Conservation (phyloP, 1,140 invertebrate species). For the Chelonus insularis region DNA sequence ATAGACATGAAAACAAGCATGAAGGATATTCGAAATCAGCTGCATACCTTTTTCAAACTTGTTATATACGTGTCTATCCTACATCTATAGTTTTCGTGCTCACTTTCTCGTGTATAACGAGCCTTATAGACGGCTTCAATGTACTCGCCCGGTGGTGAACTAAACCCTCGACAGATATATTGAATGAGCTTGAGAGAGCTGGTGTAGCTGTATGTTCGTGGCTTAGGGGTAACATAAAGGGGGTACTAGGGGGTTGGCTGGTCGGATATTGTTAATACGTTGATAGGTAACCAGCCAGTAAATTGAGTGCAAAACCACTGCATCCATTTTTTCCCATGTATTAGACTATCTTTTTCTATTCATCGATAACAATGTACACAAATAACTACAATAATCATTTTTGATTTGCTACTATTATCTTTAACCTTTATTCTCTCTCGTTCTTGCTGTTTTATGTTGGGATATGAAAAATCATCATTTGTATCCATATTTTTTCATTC, state of each 20-base stretch:
- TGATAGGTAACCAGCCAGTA: slow-evolving; percentile 14
- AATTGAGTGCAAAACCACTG: slow-evolving; percentile 11
- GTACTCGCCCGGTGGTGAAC: slow-evolving; percentile 20
- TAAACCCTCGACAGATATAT: slow-evolving; percentile 27
- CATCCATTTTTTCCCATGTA: slow-evolving; percentile 1
- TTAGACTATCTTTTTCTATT: not conserved
- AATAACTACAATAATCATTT: too few species aligned
- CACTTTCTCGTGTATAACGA: slow-evolving; percentile 26
- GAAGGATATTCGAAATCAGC: too few species aligned
- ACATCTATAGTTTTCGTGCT: slow-evolving; percentile 1
- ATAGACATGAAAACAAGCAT: too few species aligned
- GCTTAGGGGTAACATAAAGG: slow-evolving; percentile 16
- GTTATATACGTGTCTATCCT: not conserved
- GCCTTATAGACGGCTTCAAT: slow-evolving; percentile 14
- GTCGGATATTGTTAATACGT: slow-evolving; percentile 6
- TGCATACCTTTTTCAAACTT: not conserved
- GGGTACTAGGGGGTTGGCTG: not conserved
- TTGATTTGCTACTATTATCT: too few species aligned
- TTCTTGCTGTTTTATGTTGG: too few species aligned
- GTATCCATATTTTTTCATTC: too few species aligned
- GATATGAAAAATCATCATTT: too few species aligned
- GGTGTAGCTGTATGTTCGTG: slow-evolving; percentile 1
- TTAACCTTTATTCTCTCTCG: too few species aligned
- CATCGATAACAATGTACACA: too few species aligned
- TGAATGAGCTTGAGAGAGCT: slow-evolving; percentile 11